Base-by-base conservation (phyloP, 64 coral and sea anemone genomes). In the Montipora capricornis region DNA sequence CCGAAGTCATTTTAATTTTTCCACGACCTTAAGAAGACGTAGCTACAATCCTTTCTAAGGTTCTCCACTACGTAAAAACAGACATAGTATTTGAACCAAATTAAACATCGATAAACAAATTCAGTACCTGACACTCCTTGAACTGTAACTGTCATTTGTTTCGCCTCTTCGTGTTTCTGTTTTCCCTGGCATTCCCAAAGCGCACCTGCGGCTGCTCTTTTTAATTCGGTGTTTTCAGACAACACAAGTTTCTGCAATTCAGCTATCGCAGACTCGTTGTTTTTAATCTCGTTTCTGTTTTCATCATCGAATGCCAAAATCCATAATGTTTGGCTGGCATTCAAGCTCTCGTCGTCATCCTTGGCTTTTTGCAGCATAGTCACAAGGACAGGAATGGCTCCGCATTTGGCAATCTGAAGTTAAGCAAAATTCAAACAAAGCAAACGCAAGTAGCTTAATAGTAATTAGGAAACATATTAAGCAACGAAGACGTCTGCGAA, bases 111-210 rank as follows among this genome's bases (percentile, higher is more conserved):
- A 57, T 57, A 11, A 6, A 57, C 53, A 57, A 6, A 57, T 57
- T 55, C 14, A 4, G 60, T 64, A 64, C 60, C 60, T 64, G 60
- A 11, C 13, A 15, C 69, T 75, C 47, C 20, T 53, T 76, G n/a
- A 8, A 5, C 8, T 55, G 8, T 76, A 20, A 29, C 48, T 37
- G 71, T 22, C 22, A 29, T 11, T 16, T 77, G 49, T 46, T 90
- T 78, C 6, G 88, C 75, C 49, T 62, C 90, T 37, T 90, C 29
- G 66, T 95, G 94, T 47, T 50, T 82, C 44, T 80, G 17, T 69
- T 94, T 94, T 24, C 91, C 91, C 58, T 87, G 81, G 16, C 93
- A 91, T 91, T 97, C 95, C 95, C 95, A 96, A 13, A 96, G 90
- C 61, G 80, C 95, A 75, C 95, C 95, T 66, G 83, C 76, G 5